Percentiles rank a stretch among this genome's conserved stretches.
phyloP scores from a whole-genome alignment of 2,888 invertebrate species.

The Mesopsocus fuscifrons region DNA sequence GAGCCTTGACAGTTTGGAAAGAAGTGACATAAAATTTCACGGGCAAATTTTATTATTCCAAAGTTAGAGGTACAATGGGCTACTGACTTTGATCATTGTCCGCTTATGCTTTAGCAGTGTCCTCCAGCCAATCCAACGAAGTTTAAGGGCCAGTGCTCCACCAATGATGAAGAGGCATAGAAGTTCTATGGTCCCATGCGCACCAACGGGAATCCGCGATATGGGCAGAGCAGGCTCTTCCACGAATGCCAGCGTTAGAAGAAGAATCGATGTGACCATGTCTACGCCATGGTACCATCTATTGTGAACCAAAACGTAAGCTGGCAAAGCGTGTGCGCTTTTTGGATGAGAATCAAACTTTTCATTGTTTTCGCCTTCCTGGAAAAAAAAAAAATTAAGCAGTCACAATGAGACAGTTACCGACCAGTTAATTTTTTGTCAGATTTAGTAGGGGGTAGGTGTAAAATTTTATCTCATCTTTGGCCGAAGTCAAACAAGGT shows the following conservation, averaged over 20 bases:
- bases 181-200: conserved; percentile 65
- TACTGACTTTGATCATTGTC: conserved; percentile 72
- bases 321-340: conserved; percentile 62
- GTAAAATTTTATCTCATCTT: too few species aligned
- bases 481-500: too few species aligned
- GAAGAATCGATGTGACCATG: conserved; percentile 49
- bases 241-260: conserved; percentile 55
- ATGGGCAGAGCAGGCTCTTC: conserved; percentile 59
- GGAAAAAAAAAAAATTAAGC: conserved; percentile 19
- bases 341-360: conserved; percentile 78
- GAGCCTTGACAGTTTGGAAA: too few species aligned
- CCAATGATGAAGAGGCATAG: conserved; percentile 55
- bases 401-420: too few species aligned
- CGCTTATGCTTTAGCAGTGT: conserved; percentile 69
- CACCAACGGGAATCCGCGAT: conserved; percentile 48
- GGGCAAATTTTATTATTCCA: too few species aligned
- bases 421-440: too few species aligned
- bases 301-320: conserved; percentile 73
- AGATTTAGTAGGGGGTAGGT: too few species aligned
- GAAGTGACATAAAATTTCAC: too few species aligned
- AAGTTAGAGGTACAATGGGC: too few species aligned
- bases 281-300: conserved; percentile 72
- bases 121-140: conserved; percentile 70
- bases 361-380: conserved; percentile 83
- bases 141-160: conserved; percentile 55